phyloP scores from a whole-genome alignment of 2,888 invertebrate genomes.

The Gisinianus flammeolus region DNA sequence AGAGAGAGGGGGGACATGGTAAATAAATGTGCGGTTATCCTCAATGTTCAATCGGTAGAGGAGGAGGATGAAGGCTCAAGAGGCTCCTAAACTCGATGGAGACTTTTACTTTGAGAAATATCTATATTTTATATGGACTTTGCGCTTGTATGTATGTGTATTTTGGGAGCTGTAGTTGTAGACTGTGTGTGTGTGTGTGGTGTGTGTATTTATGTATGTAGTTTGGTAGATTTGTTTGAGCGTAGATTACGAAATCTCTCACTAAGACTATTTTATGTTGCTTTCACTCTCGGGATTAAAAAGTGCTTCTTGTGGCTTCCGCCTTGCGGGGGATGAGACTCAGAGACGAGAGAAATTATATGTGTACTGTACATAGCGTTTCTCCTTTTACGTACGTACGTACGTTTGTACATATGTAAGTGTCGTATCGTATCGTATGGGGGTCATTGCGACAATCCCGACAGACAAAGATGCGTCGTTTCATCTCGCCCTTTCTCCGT shows the following conservation, averaged over 20 bases:
- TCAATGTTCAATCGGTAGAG: neutral
- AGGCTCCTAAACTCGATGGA: neutral
- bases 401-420: neutral
- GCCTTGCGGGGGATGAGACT: neutral
- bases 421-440: neutral
- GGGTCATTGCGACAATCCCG: conserved; percentile 13
- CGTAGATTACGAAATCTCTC: conserved; percentile 32
- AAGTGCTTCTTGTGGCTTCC: conserved; percentile 40
- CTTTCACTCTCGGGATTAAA: conserved; percentile 44
- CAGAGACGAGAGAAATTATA: neutral
- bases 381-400: neutral
- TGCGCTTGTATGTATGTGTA: neutral
- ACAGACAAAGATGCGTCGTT: neutral
- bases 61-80: neutral
- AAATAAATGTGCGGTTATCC: conserved; percentile 19
- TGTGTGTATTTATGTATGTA: neutral
- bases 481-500: neutral
- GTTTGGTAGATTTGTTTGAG: conserved; percentile 17
- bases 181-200: neutral
- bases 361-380: too few relatives aligned
- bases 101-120: neutral
- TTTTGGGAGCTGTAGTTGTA: neutral
- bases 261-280: conserved; percentile 41
- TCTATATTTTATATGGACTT: neutral
- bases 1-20: neutral